These are phyloP conservation scores for Malacoctenus gilli DNA, from an alignment of 2,797 vertebrate species.

Conservation along the genomic window DNA sequence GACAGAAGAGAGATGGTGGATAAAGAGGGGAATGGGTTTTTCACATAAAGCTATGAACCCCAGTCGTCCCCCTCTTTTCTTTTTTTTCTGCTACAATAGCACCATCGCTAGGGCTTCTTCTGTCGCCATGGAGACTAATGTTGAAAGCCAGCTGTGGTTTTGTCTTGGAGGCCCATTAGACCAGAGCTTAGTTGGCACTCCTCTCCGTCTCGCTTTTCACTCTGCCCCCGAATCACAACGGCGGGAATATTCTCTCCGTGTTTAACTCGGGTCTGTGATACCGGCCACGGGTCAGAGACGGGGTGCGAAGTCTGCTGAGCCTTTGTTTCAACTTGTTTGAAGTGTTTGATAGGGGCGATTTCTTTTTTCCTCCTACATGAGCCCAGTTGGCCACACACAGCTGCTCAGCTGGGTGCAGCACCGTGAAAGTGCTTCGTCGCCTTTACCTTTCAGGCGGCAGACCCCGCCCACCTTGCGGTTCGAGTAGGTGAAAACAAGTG, in stretches of 20 bases:
- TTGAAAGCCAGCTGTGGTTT: constrained; percentile 79
- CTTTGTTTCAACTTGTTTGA: constrained; percentile 52
- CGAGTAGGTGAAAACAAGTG: constrained; percentile 47
- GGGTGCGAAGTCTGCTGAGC: constrained; percentile 37
- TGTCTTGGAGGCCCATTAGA: constrained; percentile 78
- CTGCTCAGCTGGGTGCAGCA: constrained; percentile 9
- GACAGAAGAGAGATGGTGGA: constrained; percentile 60
- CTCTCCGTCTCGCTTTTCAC: constrained; percentile 68
- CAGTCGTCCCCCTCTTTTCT: constrained; percentile 45
- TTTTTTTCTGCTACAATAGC: constrained; percentile 64
- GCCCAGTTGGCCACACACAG: constrained; percentile 22
- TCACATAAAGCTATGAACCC: constrained; percentile 69
- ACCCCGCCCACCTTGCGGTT: constrained; percentile 40
- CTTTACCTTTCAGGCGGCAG: constrained; percentile 3
- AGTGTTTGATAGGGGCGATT: too few species aligned
- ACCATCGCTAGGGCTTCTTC: constrained; percentile 65
- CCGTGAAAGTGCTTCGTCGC: too few species aligned
- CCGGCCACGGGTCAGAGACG: constrained; percentile 50
- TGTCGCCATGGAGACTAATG: constrained; percentile 79
- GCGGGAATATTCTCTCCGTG: constrained; percentile 49
- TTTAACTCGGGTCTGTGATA: constrained; percentile 54
- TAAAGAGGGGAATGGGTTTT: constrained; percentile 66
- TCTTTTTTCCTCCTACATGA: constrained; percentile 12
- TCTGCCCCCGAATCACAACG: constrained; percentile 51
- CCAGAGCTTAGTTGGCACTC: constrained; percentile 63